These are phyloP conservation scores for Chrosomus eos DNA, from an alignment of 2,797 vertebrate species.

Conservation along the genomic window DNA sequence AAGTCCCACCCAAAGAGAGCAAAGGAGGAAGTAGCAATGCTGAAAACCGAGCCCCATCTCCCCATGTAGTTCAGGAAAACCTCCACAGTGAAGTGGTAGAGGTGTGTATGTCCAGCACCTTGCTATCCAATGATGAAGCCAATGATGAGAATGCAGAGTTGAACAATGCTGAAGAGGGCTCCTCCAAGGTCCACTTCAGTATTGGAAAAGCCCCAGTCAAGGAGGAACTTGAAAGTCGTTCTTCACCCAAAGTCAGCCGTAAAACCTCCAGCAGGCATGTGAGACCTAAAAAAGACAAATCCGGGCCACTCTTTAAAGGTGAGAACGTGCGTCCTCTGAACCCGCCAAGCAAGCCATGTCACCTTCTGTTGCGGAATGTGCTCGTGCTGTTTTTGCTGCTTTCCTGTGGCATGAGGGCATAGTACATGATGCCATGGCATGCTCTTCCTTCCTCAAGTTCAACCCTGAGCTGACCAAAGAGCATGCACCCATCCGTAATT, in stretches of 20 bases:
- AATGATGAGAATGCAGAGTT: conserved; percentile 88
- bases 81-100: conserved; percentile 98
- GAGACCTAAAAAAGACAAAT: conserved; percentile 97
- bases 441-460: conserved; percentile 99
- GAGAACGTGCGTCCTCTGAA: conserved; percentile 85
- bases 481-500: conserved; percentile 93
- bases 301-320: conserved; percentile 91
- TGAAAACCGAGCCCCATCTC: conserved; percentile 92
- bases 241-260: conserved; percentile 96
- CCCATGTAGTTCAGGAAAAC: conserved; percentile 97
- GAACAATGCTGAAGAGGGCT: conserved; percentile 83
- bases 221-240: conserved; percentile 91
- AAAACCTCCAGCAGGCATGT: conserved; percentile 91
- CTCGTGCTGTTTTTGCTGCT: conserved; percentile 93
- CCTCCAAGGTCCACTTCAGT: conserved; percentile 97
- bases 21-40: conserved; percentile 77
- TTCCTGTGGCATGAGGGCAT: conserved; percentile 99
- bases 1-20: conserved; percentile 86
- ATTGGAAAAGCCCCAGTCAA: conserved; percentile 97
- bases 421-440: conserved; percentile 99
- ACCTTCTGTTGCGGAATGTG: conserved; percentile 95
- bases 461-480: conserved; percentile 98
- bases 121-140: conserved; percentile 88
- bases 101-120: conserved; percentile 92
- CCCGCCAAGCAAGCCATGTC: conserved; percentile 99